phyloP scores from a whole-genome alignment of 2,113 vertebrate species.

The Arothron firmamentum region DNA sequence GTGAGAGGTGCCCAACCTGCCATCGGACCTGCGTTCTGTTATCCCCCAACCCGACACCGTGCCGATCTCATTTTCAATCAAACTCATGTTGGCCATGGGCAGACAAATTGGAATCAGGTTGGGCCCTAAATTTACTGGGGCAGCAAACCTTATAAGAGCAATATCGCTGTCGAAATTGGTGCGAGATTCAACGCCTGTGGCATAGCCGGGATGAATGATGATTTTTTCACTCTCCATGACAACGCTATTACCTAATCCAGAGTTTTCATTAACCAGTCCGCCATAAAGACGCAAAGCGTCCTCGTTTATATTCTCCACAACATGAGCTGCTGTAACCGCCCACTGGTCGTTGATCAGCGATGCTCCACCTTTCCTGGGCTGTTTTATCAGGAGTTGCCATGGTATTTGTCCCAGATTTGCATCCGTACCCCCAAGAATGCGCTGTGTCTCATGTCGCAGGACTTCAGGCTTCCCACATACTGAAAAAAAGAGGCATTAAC shows the following conservation, averaged over 20 bases:
- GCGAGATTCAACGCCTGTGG: accelerated
- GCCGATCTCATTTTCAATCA: conserved; percentile 52
- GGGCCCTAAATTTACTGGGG: conserved; percentile 73
- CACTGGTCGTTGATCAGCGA: conserved; percentile 84
- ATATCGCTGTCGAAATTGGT: conserved; percentile 83
- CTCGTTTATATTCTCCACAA: conserved; percentile 49
- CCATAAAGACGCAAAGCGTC: accelerated
- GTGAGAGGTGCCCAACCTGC: accelerated
- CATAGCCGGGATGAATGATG: conserved; percentile 81
- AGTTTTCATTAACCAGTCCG: conserved; percentile 48
- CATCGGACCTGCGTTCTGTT: conserved; percentile 5
- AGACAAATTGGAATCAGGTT: conserved; percentile 84
- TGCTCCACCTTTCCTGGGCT: conserved; percentile 72
- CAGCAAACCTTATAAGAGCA: conserved; percentile 81
- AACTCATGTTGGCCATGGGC: conserved; percentile 61
- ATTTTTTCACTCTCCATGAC: conserved; percentile 60
- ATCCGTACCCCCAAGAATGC: conserved; percentile 74
- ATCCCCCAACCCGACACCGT: conserved; percentile 86
- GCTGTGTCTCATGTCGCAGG: conserved; percentile 18
- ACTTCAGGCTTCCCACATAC: conserved; percentile 80
- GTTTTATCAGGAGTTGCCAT: conserved; percentile 79
- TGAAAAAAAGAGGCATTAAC: conserved; percentile 47
- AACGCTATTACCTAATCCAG: neutral
- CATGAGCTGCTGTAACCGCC: conserved; percentile 89
- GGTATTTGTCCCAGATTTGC: conserved; percentile 81